These are phyloP conservation scores for Rousettus madagascariensis DNA, from an alignment of 2,797 vertebrate genomes.

Conservation along the genomic window DNA sequence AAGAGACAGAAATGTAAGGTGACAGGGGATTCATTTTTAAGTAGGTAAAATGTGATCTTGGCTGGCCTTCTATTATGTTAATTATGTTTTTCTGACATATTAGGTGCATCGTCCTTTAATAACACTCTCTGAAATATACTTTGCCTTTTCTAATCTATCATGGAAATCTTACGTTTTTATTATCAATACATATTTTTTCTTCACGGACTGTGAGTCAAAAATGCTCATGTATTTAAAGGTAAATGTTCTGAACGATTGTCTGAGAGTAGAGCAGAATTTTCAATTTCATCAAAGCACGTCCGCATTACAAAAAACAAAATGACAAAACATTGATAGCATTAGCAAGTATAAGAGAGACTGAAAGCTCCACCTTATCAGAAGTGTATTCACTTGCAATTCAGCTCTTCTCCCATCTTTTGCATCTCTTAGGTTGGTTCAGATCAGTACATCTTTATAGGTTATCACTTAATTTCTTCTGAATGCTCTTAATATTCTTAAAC, in stretches of 20 bases:
- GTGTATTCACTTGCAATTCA: neutral
- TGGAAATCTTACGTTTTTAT: slow-evolving; percentile 25
- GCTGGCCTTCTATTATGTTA: slow-evolving; percentile 21
- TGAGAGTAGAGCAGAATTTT: neutral
- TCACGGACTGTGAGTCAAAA: neutral
- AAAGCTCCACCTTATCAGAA: neutral
- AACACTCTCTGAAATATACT: slow-evolving; percentile 30
- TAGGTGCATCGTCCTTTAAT: neutral
- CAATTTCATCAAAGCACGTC: neutral
- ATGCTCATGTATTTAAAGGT: neutral
- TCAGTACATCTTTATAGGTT: neutral
- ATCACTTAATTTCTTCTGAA: neutral
- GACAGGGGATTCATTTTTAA: slow-evolving; percentile 14
- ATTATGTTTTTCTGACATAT: slow-evolving; percentile 9
- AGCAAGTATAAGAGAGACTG: neutral
- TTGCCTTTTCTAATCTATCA: slow-evolving; percentile 24
- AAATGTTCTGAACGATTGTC: neutral
- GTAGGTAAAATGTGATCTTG: slow-evolving; percentile 14
- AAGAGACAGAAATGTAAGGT: slow-evolving; percentile 42
- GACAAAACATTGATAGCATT: neutral
- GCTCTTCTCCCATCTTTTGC: neutral
- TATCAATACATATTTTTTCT: slow-evolving; percentile 14
- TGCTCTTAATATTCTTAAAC: neutral
- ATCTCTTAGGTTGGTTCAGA: neutral
- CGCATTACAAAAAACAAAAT: neutral